Evolutionary conservation across 35 echinoderm and acorn worm genomes (phyloP).

Genomic region (Eucidaris tribuloides): DNA sequence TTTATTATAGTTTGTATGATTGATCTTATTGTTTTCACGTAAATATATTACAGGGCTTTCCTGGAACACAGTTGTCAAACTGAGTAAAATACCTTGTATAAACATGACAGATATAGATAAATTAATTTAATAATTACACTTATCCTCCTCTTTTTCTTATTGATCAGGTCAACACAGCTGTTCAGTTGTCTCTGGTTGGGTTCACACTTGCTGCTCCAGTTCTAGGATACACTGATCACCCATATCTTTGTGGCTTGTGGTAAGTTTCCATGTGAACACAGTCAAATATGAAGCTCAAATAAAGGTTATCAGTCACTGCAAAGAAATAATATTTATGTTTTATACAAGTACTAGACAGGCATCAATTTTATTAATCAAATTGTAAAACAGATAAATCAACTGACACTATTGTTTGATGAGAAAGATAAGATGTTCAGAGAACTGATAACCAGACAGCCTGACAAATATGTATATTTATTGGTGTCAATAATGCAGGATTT

Average conservation of each 20-base stretch:
- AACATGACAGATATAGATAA: neutral
- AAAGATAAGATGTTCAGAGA: no score
- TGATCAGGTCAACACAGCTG: constrained; percentile 79
- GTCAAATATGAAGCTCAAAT: neutral
- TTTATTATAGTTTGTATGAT: neutral
- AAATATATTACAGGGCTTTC: no score
- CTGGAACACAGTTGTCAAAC: neutral
- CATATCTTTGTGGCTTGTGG: constrained; percentile 79
- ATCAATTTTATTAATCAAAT: neutral
- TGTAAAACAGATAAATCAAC: neutral
- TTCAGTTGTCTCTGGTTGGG: constrained; percentile 78
- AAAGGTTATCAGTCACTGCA: neutral
- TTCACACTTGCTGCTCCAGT: constrained; percentile 89
- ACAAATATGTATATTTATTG: no score
- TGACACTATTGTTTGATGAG: neutral
- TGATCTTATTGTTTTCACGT: neutral
- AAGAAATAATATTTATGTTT: neutral
- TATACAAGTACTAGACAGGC: neutral
- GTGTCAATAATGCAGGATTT: no score
- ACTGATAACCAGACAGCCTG: no score
- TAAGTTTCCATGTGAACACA: constrained; percentile 16
- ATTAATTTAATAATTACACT: neutral
- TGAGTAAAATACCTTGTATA: neutral
- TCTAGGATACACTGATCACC: constrained; percentile 81
- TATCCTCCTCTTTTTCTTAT: neutral